Percentiles rank a stretch among this genome's conserved stretches.
Evolutionary conservation across 1,140 invertebrate genomes (phyloP).

Genomic region (Danaus plexippus): DNA sequence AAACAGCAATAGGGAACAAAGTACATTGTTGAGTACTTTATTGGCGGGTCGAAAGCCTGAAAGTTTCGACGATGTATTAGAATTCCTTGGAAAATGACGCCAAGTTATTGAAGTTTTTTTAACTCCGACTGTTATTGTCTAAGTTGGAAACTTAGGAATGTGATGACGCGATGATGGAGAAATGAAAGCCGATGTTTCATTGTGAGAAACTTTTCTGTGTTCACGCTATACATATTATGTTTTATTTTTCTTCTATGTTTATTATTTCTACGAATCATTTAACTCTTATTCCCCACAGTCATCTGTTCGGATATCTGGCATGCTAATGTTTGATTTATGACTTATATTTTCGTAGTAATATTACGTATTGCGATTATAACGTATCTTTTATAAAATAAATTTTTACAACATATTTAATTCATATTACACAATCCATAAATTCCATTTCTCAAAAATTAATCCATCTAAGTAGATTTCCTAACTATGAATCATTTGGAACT

Average conservation of each 20-base stretch:
- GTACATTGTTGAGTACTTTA: conserved; percentile 7
- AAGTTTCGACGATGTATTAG: conserved; percentile 9
- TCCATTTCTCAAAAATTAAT: too few species aligned
- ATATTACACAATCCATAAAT: too few species aligned
- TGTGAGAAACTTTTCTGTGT: conserved; percentile 20
- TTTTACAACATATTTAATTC: too few species aligned
- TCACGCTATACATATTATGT: conserved; percentile 17
- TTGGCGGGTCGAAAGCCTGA: conserved; percentile 17
- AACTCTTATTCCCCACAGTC: conserved; percentile 15
- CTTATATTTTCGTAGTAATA: neutral
- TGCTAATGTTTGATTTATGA: conserved; percentile 12
- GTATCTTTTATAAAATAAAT: too few species aligned
- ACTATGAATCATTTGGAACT: too few species aligned
- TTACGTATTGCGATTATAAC: too few species aligned
- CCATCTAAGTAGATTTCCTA: too few species aligned
- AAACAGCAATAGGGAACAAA: too few species aligned
- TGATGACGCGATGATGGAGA: conserved; percentile 25
- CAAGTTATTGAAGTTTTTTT: conserved; percentile 26
- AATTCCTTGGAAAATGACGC: conserved; percentile 7
- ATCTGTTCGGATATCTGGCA: conserved; percentile 14
- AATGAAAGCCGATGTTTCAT: conserved; percentile 26
- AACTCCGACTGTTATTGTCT: conserved; percentile 28
- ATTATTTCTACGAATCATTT: conserved; percentile 19
- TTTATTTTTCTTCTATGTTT: conserved; percentile 23
- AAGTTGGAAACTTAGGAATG: conserved; percentile 28